Conservation (phyloP, 2,113 vertebrate genomes). For the Hydropotes inermis region DNA sequence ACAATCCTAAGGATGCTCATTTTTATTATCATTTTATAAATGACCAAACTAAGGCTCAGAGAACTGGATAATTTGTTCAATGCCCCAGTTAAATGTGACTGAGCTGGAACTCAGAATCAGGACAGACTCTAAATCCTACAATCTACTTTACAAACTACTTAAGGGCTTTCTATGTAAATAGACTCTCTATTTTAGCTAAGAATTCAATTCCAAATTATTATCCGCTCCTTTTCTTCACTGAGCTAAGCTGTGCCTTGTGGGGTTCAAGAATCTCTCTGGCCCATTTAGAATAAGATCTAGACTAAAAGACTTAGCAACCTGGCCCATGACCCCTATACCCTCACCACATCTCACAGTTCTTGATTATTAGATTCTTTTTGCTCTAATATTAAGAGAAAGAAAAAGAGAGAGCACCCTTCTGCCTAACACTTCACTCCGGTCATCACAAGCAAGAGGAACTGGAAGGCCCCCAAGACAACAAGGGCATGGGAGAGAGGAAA, state of each 20-base stretch:
- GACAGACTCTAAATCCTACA: not conserved
- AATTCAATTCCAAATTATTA: not conserved
- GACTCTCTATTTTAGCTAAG: not conserved
- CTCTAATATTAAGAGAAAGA: not conserved
- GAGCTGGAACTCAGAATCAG: not conserved
- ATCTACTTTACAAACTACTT: not conserved
- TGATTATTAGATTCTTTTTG: not conserved
- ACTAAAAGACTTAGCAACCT: not conserved
- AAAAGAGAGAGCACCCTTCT: not conserved
- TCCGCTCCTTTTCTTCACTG: not conserved
- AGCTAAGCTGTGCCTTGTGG: not conserved
- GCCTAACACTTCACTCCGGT: not conserved
- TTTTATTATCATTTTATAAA: not conserved
- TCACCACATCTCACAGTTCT: not conserved
- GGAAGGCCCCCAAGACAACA: not conserved
- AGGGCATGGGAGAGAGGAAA: not conserved
- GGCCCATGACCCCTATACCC: not conserved
- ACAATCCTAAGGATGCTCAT: not conserved
- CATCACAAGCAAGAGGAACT: not conserved
- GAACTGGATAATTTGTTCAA: not conserved
- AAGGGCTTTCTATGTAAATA: not conserved
- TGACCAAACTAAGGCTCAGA: not conserved
- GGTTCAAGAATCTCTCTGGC: not conserved
- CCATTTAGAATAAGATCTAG: not conserved
- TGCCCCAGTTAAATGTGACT: not conserved